Evolutionary conservation across 2,888 invertebrate genomes (phyloP).

Genomic region (Tipula confusa): DNA sequence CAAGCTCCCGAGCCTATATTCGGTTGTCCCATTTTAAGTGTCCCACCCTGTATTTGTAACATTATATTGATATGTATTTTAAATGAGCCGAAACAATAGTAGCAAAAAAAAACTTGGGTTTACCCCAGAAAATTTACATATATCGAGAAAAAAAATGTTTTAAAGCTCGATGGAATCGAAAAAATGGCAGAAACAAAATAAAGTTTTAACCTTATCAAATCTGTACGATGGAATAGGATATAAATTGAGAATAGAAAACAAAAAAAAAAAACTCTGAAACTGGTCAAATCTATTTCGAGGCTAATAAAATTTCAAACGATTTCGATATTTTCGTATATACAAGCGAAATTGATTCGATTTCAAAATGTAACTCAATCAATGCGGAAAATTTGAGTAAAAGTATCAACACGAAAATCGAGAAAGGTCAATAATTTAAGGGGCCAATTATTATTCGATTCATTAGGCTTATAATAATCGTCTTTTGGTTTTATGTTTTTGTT

Average conservation of each 20-base stretch:
- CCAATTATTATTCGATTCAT: neutral
- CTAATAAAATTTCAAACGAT: neutral
- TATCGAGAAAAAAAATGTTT: neutral
- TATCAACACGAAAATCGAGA: neutral
- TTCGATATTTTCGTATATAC: neutral
- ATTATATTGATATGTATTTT: neutral
- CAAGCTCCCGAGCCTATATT: too few relatives aligned
- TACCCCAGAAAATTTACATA: neutral
- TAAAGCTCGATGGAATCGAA: neutral
- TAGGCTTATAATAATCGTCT: neutral
- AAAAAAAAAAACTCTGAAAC: neutral
- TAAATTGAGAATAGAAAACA: neutral
- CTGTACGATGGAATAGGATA: neutral
- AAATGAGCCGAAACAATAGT: neutral
- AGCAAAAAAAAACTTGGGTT: neutral
- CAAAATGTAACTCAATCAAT: neutral
- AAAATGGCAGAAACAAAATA: neutral
- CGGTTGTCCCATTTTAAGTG: too few relatives aligned
- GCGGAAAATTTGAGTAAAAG: neutral
- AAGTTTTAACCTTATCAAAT: conserved; percentile 4
- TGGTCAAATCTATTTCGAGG: neutral
- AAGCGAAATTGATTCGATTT: neutral
- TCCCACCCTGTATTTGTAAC: too few relatives aligned
- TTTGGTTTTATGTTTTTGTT: neutral
- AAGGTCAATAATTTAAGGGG: neutral